Base-by-base conservation (phyloP, 2,888 invertebrate species). In the Drosophila suboccidentalis region DNA sequence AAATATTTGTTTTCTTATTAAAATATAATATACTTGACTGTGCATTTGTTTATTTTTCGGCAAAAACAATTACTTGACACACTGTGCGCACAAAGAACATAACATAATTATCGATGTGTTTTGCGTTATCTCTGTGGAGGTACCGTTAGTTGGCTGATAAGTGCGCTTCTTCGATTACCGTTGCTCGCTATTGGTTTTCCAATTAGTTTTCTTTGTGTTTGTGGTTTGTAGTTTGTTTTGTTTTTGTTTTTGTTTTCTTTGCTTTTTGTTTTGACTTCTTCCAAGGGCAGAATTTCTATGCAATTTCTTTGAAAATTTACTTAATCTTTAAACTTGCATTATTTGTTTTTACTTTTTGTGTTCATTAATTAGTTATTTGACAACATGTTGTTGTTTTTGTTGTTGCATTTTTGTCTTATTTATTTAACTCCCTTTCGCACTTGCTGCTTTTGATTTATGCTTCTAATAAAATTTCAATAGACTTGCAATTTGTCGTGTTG, bases 381-480 rank as follows among this genome's bases (percentile, higher is more conserved):
- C 9, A 43, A 47, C 46, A 51, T 36, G 22, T 44, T 53, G 3
- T 39, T 55, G 26, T 26, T 55, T 61, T 32, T 53, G 17, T 38
- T 22, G 44, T 26, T 67, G 61, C 29, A 39, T 15, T 3, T 60
- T 19, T 73, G 46, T 19, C 66, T 72, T 61, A 66, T 66, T 66
- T 72, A 57, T 57, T 22, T 13, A 39, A 51, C 61, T 39, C 53
- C 11, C 43, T 46, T 43, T 22, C 5, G 11, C 17, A 17, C 3
- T 17, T 43, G 2, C 17, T 29, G n/a, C 32, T 68, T 86, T 86
- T 88, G 89, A 86, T 86, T 86, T 86, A 86, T 88, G 87, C 58
- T 86, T 86, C 85, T 86, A 86, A 86, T 86, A 86, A 86, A 86
- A 86, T 87, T 86, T 86, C 85, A 88, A 86, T 86, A 86, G 89